phyloP scores from a whole-genome alignment of 2,113 vertebrate species.

The Scatophagus argus region DNA sequence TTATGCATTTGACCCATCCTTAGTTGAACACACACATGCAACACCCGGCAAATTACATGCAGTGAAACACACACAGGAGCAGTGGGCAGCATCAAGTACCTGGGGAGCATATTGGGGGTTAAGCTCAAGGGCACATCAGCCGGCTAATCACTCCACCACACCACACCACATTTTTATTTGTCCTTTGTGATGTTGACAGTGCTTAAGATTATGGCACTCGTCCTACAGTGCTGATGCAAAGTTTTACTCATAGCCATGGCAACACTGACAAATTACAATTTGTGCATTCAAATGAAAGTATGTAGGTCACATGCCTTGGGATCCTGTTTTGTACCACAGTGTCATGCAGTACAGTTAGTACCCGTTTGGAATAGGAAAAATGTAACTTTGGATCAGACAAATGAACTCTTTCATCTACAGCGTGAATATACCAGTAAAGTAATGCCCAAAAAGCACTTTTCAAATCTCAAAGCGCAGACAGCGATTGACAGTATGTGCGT shows the following conservation, averaged over 20 bases:
- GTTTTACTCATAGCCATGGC: not conserved
- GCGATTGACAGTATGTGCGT: too few species aligned
- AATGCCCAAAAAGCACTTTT: not conserved
- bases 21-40: too few species aligned
- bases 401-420: not conserved
- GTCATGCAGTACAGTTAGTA: not conserved
- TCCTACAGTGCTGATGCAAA: not conserved
- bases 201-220: not conserved
- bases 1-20: too few species aligned
- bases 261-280: slow-evolving; percentile 3
- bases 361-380: slow-evolving; percentile 18
- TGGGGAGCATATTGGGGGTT: too few species aligned
- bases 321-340: slow-evolving; percentile 20
- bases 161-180: too few species aligned
- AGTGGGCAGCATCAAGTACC: too few species aligned
- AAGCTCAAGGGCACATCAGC: too few species aligned
- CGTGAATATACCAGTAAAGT: not conserved
- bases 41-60: too few species aligned
- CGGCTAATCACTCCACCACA: too few species aligned
- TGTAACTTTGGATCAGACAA: slow-evolving; percentile 11
- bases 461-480: not conserved
- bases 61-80: too few species aligned
- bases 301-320: slow-evolving; percentile 29
- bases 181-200: not conserved
- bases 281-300: slow-evolving; percentile 22